phyloP scores from a whole-genome alignment of 1,140 invertebrate genomes.

The Aphidius ervi region DNA sequence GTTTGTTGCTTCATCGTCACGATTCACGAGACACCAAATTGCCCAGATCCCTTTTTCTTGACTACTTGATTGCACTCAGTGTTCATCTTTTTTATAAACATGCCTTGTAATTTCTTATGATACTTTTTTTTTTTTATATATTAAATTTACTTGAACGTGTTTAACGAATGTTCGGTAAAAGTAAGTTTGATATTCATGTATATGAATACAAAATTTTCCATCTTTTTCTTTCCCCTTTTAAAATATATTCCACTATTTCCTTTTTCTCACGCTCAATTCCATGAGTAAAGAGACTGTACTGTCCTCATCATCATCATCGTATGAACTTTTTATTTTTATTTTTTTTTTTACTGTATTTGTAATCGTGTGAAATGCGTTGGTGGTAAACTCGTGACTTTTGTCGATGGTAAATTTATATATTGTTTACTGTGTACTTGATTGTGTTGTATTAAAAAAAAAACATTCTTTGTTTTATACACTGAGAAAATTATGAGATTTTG shows the following conservation, averaged over 20 bases:
- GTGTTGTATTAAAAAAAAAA: too few relatives aligned
- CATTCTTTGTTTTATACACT: too few relatives aligned
- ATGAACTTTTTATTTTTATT: too few relatives aligned
- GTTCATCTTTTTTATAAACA: too few relatives aligned
- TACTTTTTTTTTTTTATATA: too few relatives aligned
- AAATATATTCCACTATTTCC: conserved; percentile 19
- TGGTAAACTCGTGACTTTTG: not conserved
- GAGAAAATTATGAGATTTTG: too few relatives aligned
- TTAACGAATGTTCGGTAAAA: too few relatives aligned
- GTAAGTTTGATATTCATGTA: too few relatives aligned
- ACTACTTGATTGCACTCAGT: not conserved
- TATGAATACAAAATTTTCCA: not conserved
- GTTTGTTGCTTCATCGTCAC: not conserved
- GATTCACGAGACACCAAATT: conserved; percentile 9
- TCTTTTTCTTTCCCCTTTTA: conserved; percentile 8
- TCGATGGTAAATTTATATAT: not conserved
- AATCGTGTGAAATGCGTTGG: conserved; percentile 18
- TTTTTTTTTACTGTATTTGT: conserved; percentile 5
- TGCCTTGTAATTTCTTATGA: too few relatives aligned
- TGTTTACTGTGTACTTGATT: too few relatives aligned
- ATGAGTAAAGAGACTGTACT: not conserved
- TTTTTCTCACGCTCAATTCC: conserved; percentile 17
- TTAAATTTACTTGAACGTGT: too few relatives aligned
- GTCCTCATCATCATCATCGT: too few relatives aligned
- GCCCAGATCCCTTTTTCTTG: not conserved